Percentiles rank a stretch among this genome's conserved stretches.
These are phyloP conservation scores for Hydrochoerus hydrochaeris DNA, from an alignment of 2,113 vertebrate species.

Conservation along the genomic window DNA sequence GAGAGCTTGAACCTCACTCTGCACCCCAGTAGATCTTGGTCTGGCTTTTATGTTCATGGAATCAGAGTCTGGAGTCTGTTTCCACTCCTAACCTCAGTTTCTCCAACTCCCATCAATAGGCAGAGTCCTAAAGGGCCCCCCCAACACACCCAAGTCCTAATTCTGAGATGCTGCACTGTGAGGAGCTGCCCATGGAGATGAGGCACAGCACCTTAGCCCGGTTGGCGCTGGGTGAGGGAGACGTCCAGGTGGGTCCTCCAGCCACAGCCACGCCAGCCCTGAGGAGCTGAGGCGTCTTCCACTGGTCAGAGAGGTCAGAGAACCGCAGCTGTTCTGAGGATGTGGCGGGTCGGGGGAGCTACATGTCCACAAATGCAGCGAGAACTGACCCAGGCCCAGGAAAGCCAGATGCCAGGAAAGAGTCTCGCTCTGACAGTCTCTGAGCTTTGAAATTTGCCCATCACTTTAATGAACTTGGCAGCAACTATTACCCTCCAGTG, in stretches of 20 bases:
- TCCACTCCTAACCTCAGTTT: too few species aligned
- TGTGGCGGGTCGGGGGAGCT: neutral
- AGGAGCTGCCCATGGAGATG: too few species aligned
- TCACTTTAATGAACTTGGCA: neutral
- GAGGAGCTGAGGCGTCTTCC: neutral
- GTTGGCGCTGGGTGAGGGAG: neutral
- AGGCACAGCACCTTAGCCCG: too few species aligned
- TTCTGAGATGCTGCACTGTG: too few species aligned
- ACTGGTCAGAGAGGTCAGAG: neutral
- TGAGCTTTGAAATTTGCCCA: neutral
- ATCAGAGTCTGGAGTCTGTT: too few species aligned
- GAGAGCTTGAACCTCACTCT: too few species aligned
- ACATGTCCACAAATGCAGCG: neutral
- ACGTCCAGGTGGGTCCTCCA: neutral
- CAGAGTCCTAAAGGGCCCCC: too few species aligned
- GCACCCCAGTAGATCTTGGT: too few species aligned
- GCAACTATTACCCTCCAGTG: neutral
- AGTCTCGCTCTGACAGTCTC: neutral
- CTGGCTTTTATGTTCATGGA: too few species aligned
- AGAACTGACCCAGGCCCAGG: fast-evolving
- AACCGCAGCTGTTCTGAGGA: neutral
- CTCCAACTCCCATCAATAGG: too few species aligned
- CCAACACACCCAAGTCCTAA: too few species aligned
- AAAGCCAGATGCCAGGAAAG: neutral
- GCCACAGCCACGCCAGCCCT: neutral